A percentile compares a stretch with the other conserved stretches of the same genome.
Evolutionary conservation across 2,888 invertebrate species (phyloP).

Genomic region (Eupithecia inturbata): DNA sequence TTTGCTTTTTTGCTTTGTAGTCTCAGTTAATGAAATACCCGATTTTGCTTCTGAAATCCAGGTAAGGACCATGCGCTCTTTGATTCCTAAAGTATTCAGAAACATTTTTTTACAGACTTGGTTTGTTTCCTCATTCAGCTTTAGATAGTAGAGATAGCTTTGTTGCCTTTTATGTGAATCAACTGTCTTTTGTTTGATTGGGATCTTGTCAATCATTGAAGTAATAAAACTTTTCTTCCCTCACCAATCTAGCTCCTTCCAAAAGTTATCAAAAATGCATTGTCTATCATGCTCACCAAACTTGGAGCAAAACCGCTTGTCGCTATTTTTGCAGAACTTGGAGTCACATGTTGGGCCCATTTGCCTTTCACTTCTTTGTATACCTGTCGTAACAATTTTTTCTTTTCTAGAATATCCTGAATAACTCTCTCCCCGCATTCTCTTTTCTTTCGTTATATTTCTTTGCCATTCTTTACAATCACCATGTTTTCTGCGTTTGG

Average conservation of each 20-base stretch:
- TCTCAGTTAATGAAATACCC: no score
- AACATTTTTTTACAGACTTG: neutral
- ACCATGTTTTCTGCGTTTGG: conserved; percentile 25
- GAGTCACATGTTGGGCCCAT: conserved; percentile 27
- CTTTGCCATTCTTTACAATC: conserved; percentile 22
- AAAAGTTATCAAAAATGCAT: conserved; percentile 29
- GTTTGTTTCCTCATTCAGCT: no score
- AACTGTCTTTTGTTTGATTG: conserved; percentile 28
- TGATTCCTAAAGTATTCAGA: conserved; percentile 10
- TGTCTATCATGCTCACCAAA: conserved; percentile 27
- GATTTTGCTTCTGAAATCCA: no score
- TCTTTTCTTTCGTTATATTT: conserved; percentile 26
- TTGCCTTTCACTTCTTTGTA: conserved; percentile 24
- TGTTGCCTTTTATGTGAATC: conserved; percentile 28
- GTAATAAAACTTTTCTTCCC: conserved; percentile 27
- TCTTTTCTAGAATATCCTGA: conserved; percentile 22
- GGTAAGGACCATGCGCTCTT: no score
- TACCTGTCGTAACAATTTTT: conserved; percentile 24
- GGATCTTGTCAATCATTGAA: conserved; percentile 28
- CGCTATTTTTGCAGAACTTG: conserved; percentile 20
- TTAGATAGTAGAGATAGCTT: conserved; percentile 25
- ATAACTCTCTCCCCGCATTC: conserved; percentile 28
- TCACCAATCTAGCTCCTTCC: conserved; percentile 30
- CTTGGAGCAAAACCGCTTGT: conserved; percentile 26
- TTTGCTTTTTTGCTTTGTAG: no score